Percentiles rank a stretch among this genome's conserved stretches.
phyloP scores from a whole-genome alignment of 37 sponge, comb jelly and placozoan species.

The Aplysina aerophoba region DNA sequence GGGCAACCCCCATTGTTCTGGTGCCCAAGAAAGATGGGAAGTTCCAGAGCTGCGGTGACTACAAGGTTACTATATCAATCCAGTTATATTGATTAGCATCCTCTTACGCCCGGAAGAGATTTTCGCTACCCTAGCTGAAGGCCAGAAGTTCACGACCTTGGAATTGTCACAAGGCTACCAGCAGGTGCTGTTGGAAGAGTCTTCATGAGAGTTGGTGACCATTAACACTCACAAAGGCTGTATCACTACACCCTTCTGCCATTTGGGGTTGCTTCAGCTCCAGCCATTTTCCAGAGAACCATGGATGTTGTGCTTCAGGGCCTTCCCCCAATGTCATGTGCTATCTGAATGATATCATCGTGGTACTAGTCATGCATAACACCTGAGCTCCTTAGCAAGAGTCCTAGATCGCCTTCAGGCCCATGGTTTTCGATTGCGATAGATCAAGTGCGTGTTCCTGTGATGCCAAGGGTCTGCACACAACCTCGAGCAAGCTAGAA shows the following conservation, averaged over 20 bases:
- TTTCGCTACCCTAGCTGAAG: conserved; percentile 39
- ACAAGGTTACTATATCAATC: conserved; percentile 38
- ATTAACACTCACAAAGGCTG: conserved; percentile 43
- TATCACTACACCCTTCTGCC: conserved; percentile 1
- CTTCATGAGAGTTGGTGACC: conserved; percentile 20
- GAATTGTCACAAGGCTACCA: conserved; percentile 36
- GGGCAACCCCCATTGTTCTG: conserved; percentile 49
- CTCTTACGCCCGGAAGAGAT: conserved; percentile 27
- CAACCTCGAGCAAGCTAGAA: conserved; percentile 1
- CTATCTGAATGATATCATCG: conserved; percentile 21
- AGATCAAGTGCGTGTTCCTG: conserved; percentile 13
- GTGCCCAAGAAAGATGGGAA: conserved; percentile 8
- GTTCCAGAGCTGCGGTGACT: conserved; percentile 41
- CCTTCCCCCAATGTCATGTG: no score
- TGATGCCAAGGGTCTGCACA: conserved; percentile 19
- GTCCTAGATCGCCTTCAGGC: not conserved
- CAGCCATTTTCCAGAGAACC: conserved; percentile 42
- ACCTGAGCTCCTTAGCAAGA: not conserved
- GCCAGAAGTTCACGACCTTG: conserved; percentile 30
- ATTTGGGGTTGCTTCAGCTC: conserved; percentile 24
- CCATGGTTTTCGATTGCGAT: not conserved
- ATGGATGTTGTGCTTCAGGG: no score
- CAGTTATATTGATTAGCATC: conserved; percentile 30
- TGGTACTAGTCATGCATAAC: conserved; percentile 16
- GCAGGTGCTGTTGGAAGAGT: conserved; percentile 34